Evolutionary conservation across 2,888 invertebrate species (phyloP).

Genomic region (Lasiommata megera): DNA sequence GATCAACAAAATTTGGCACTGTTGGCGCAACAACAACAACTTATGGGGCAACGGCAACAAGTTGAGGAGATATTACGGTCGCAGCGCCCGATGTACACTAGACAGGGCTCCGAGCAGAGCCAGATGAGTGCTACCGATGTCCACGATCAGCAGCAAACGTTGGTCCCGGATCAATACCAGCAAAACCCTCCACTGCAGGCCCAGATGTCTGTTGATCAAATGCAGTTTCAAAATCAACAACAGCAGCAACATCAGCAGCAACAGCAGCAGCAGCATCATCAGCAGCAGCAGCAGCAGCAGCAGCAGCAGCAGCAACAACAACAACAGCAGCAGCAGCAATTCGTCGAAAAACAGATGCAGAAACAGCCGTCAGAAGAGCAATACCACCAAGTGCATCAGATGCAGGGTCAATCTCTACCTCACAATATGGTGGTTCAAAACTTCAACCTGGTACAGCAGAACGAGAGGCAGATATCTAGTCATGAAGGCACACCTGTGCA

Average conservation of each 20-base stretch:
- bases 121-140: conserved; percentile 63
- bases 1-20: conserved; percentile 79
- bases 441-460: conserved; percentile 63
- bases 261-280: background rate
- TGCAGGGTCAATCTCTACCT: conserved; percentile 72
- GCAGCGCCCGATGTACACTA: conserved; percentile 66
- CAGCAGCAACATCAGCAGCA: background rate
- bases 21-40: conserved; percentile 73
- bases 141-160: conserved; percentile 56
- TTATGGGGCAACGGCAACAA: conserved; percentile 79
- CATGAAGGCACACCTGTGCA: conserved; percentile 78
- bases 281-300: background rate
- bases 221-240: conserved; percentile 52
- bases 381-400: conserved; percentile 57
- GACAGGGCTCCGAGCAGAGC: conserved; percentile 73
- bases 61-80: conserved; percentile 63
- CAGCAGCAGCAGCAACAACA: background rate
- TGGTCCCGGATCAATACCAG: conserved; percentile 55
- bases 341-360: conserved; percentile 53
- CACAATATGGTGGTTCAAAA: conserved; percentile 67
- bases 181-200: conserved; percentile 57
- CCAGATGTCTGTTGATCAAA: conserved; percentile 64
- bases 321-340: conserved; percentile 42
- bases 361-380: conserved; percentile 60
- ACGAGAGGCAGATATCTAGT: conserved; percentile 75